Evolutionary conservation across 1,140 invertebrate genomes (phyloP).

Genomic region (Caenorhabditis brenneri): DNA sequence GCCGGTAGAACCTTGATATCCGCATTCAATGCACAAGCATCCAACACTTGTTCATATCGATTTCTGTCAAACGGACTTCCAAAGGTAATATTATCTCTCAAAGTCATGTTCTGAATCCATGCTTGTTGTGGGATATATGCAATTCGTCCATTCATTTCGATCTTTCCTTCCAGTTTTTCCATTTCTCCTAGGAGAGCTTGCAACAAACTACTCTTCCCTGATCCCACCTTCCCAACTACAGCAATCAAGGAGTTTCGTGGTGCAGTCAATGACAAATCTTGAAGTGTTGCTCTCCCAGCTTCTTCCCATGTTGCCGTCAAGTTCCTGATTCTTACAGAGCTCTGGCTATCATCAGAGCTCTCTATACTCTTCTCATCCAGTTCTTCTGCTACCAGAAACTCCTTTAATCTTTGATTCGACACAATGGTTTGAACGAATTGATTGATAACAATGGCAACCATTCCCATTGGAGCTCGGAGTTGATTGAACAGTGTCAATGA

Average conservation of each 20-base stretch:
- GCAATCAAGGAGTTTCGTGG: slow-evolving; percentile 77
- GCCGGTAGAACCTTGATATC: slow-evolving; percentile 78
- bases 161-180: slow-evolving; percentile 51
- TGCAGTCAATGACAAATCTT: slow-evolving; percentile 56
- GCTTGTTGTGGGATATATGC: slow-evolving; percentile 73
- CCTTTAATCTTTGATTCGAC: slow-evolving; percentile 66
- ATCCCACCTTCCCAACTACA: slow-evolving; percentile 81
- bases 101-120: slow-evolving; percentile 82
- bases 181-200: slow-evolving; percentile 75
- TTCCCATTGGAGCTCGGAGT: slow-evolving; percentile 70
- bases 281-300: slow-evolving; percentile 43
- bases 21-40: slow-evolving; percentile 74
- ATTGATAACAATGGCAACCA: slow-evolving; percentile 61
- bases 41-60: slow-evolving; percentile 72
- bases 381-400: slow-evolving; percentile 68
- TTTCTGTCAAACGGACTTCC: slow-evolving; percentile 74
- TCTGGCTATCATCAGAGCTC: slow-evolving; percentile 3
- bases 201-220: slow-evolving; percentile 81
- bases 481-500: slow-evolving; percentile 76
- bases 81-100: slow-evolving; percentile 84
- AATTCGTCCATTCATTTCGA: slow-evolving; percentile 46
- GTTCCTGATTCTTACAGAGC: slow-evolving; percentile 35
- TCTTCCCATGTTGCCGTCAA: slow-evolving; percentile 48
- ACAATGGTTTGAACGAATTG: slow-evolving; percentile 61
- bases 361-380: slow-evolving; percentile 56